Evolutionary conservation across 2,797 vertebrate species (phyloP).

Genomic region (Poecilia picta): DNA sequence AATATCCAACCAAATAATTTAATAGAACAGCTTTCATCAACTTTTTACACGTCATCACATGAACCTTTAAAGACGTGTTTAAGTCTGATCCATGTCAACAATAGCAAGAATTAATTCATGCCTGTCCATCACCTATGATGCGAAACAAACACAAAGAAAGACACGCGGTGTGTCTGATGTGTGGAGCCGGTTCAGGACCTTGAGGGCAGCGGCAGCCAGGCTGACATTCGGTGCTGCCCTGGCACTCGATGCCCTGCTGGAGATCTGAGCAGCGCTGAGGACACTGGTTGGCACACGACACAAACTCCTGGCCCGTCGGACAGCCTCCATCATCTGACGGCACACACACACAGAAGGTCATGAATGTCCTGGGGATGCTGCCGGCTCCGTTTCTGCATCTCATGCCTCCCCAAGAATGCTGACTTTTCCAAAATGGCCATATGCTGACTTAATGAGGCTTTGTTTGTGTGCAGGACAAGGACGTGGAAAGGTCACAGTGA

Average conservation of each 20-base stretch:
- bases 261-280: conserved; percentile 88
- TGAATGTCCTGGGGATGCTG: conserved; percentile 21
- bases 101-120: neutral
- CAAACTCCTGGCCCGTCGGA: conserved; percentile 80
- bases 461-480: neutral
- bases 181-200: conserved; percentile 65
- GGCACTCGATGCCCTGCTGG: conserved; percentile 87
- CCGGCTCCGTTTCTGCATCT: conserved; percentile 2
- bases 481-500: neutral
- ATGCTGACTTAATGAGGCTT: conserved; percentile 22
- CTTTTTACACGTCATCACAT: neutral
- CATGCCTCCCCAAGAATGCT: conserved; percentile 7
- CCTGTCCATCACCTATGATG: neutral
- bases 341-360: conserved; percentile 54
- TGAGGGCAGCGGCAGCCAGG: conserved; percentile 85
- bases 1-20: neutral
- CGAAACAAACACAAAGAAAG: neutral
- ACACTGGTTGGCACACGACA: conserved; percentile 85
- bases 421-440: neutral
- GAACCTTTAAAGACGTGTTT: neutral
- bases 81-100: neutral
- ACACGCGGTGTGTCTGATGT: conserved; percentile 10
- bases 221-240: conserved; percentile 79
- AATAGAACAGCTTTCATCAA: neutral
- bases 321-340: conserved; percentile 80